These are phyloP conservation scores for Rhabdophis nuchalis DNA, from an alignment of 2,797 vertebrate genomes.

Conservation along the genomic window DNA sequence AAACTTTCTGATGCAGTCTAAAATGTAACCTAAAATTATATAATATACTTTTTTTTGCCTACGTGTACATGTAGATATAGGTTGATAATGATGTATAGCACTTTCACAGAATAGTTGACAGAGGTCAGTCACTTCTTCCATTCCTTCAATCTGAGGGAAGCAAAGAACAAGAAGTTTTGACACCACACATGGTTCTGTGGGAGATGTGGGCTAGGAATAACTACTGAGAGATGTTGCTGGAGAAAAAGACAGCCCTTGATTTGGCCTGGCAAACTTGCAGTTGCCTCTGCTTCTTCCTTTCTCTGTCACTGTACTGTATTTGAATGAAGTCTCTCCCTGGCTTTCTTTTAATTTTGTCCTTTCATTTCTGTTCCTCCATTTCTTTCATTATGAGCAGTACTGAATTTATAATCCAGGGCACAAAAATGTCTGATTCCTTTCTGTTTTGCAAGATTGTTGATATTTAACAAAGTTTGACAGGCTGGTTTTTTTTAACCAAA, in stretches of 20 bases:
- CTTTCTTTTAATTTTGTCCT: background rate
- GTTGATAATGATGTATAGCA: background rate
- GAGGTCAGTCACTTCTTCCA: background rate
- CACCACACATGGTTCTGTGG: background rate
- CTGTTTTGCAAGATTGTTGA: background rate
- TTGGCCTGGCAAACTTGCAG: background rate
- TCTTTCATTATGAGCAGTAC: background rate
- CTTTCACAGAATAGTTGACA: background rate
- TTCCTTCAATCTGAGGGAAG: background rate
- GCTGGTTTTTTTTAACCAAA: background rate
- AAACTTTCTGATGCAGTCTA: background rate
- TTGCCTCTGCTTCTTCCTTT: background rate
- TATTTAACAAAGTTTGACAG: conserved; percentile 10
- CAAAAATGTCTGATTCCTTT: background rate
- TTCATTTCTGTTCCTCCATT: background rate
- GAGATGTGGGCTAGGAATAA: background rate
- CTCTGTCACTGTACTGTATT: background rate
- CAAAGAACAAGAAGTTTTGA: background rate
- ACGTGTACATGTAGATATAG: background rate
- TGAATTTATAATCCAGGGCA: background rate
- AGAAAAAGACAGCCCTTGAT: background rate
- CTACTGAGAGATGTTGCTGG: background rate
- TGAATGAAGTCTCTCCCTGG: background rate
- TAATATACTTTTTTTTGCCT: too few species aligned
- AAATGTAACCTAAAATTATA: background rate